Evolutionary conservation across 2,113 vertebrate genomes (phyloP), one percentile per base, ranked within the genome.

Genomic region (Empidonax traillii): DNA sequence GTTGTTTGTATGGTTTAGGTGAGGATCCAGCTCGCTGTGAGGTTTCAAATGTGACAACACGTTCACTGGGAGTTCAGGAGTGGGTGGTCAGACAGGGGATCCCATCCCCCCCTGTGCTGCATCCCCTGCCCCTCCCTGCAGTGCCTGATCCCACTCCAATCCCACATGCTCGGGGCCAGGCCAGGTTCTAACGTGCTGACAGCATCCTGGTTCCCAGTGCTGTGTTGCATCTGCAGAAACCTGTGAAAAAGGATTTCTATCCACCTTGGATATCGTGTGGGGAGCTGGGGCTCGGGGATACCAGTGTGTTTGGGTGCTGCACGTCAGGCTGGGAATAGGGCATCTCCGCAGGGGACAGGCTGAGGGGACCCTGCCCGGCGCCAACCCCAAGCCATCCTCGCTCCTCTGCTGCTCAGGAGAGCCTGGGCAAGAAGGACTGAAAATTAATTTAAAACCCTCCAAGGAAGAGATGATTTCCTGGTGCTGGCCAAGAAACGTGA

Each of bases 1-100:
- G 3, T 17, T 0, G 1, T 25, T 80, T 31, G 31, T 62, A 49
- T 7, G 17, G 22, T 52, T 76, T 13, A 30, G 31, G 30, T 0
- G 0, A 66, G 72, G 46, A 65, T 21, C 51, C 8, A 8, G 49
- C 71, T 75, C 2, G 0, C 9, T 25, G 43, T 31, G 35, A 2
- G 1, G 28, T 58, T 58, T 51, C 65, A 41, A 2, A 66, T 2
- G 1, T 8, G 55, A 13, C 24, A 13, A 1, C 8, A 1, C 0
- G 0, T 30, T 62, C 41, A 6, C 25, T 1, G 15, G 17, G 25
- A 18, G 33, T 59, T 55, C 0, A 0, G 67, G 71, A 43, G 47
- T 2, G 6, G 52, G 53, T 8, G 2, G 14, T 24, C n/a, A 23
- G 30, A 8, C 2, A 3, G 1, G 1, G 68, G 37, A 19, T 49